These are phyloP conservation scores for Knipowitschia caucasica DNA, from an alignment of 2,797 vertebrate genomes.

Conservation along the genomic window DNA sequence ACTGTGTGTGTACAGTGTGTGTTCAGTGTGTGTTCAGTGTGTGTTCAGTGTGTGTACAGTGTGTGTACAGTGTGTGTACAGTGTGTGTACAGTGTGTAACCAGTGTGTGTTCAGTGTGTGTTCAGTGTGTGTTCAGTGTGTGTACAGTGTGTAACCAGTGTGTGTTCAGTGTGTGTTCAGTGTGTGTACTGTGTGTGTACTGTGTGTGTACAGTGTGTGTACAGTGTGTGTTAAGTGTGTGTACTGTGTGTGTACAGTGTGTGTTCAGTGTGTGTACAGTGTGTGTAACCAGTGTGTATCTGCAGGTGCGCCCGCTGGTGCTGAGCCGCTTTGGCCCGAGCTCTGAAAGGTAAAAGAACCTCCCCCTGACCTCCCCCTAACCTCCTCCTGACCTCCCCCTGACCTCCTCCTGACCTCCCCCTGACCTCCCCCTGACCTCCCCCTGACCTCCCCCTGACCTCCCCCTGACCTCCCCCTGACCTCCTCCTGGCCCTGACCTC, in stretches of 20 bases:
- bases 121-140: too few species aligned
- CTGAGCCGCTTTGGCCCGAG: constrained; percentile 36
- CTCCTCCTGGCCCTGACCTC: too few species aligned
- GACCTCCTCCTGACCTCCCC: neutral
- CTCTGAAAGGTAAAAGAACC: constrained; percentile 47
- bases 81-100: too few species aligned
- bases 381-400: too few species aligned
- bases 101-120: too few species aligned
- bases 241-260: too few species aligned
- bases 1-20: neutral
- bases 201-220: too few species aligned
- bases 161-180: neutral
- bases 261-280: neutral
- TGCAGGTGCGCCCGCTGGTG: constrained; percentile 44
- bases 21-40: neutral
- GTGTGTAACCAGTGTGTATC: neutral
- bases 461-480: neutral
- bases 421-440: neutral
- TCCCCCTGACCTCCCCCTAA: neutral
- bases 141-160: neutral
- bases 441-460: neutral
- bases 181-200: neutral
- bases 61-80: neutral
- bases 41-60: neutral
- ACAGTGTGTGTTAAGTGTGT: neutral